Conservation (phyloP, 2,888 invertebrate genomes). For the Drosophila pullipes region DNA sequence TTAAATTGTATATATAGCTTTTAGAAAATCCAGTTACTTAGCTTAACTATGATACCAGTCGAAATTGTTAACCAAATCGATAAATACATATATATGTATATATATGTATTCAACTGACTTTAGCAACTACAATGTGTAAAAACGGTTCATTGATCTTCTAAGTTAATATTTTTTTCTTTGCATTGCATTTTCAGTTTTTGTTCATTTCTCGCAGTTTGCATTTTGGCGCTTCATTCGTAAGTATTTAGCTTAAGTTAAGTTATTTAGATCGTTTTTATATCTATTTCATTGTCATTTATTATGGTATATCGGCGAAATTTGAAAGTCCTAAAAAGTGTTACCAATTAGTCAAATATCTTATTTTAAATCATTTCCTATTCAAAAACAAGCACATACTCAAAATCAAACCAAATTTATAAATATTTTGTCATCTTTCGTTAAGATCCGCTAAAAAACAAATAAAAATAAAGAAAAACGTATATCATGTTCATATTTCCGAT, state of each 20-base stretch:
- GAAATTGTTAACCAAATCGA: constrained; percentile 59
- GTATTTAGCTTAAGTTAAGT: constrained; percentile 55
- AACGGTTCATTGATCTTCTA: constrained; percentile 26
- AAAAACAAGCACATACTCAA: constrained; percentile 15
- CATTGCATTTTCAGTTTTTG: constrained; percentile 42
- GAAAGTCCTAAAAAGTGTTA: constrained; percentile 18
- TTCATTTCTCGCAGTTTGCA: constrained; percentile 47
- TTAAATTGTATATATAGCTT: constrained; percentile 22
- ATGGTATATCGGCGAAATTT: constrained; percentile 37
- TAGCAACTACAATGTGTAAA: constrained; percentile 46
- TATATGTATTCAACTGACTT: constrained; percentile 46
- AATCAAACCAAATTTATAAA: constrained; percentile 10
- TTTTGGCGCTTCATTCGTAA: constrained; percentile 69
- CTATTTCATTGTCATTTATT: constrained; percentile 43
- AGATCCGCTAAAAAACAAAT: constrained; percentile 10
- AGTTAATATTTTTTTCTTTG: constrained; percentile 9
- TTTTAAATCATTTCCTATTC: constrained; percentile 14
- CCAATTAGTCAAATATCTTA: constrained; percentile 2
- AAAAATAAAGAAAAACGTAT: constrained; percentile 5
- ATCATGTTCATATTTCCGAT: constrained; percentile 18
- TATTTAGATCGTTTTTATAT: constrained; percentile 38
- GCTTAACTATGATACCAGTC: constrained; percentile 77
- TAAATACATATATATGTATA: constrained; percentile 34
- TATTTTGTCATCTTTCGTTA: constrained; percentile 1
- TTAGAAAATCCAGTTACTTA: constrained; percentile 56